These are phyloP conservation scores for Zaprionus davidi DNA, from an alignment of 1,140 invertebrate species.

Conservation along the genomic window DNA sequence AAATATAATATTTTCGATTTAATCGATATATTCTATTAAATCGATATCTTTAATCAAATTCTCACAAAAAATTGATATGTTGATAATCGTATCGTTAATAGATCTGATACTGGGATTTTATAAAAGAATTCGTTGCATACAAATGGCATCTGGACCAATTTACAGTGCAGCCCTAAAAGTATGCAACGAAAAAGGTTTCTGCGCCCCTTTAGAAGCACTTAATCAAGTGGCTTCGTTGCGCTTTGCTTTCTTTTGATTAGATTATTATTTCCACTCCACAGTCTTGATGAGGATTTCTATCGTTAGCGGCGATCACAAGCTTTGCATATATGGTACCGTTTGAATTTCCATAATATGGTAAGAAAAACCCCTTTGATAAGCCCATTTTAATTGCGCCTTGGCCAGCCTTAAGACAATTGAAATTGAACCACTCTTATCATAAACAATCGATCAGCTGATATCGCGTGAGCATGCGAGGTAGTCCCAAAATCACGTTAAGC, in stretches of 20 bases:
- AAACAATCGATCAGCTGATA: constrained; percentile 33
- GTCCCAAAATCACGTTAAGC: constrained; percentile 21
- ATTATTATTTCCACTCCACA: not conserved
- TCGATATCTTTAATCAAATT: no score
- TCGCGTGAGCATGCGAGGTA: constrained; percentile 11
- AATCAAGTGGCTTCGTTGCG: not conserved
- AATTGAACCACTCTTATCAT: not conserved
- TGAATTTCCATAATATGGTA: not conserved
- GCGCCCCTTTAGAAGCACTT: no score
- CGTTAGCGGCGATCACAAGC: not conserved
- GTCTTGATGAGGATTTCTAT: not conserved
- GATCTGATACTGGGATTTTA: no score
- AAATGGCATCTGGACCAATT: not conserved
- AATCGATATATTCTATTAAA: no score
- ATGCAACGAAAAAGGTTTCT: not conserved
- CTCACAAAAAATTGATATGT: no score
- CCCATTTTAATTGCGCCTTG: constrained; percentile 12
- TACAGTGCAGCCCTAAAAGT: not conserved
- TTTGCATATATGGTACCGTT: not conserved
- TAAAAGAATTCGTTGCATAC: not conserved
- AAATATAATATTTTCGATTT: no score
- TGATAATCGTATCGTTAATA: no score
- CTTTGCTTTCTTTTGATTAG: not conserved
- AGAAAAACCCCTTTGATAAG: constrained; percentile 9
- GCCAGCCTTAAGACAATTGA: constrained; percentile 14